Base-by-base conservation (phyloP, 1,140 invertebrate species). In the Drosophila triauraria region DNA sequence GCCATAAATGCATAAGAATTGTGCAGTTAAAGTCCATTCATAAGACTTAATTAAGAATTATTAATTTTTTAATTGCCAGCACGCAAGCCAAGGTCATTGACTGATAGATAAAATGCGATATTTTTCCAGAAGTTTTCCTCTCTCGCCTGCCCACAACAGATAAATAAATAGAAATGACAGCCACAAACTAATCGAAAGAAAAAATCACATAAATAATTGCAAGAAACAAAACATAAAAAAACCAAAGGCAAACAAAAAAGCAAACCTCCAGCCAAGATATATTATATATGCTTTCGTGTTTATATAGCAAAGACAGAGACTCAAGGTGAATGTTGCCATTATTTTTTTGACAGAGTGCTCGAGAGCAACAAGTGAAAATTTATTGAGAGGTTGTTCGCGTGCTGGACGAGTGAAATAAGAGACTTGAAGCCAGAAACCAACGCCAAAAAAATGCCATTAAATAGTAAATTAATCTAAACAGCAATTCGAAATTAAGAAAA, bases 271-370 rank as follows among this genome's bases (percentile, higher is more conserved):
- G 69, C 54, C 46, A 72, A 72, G 67, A 72, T 51, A 72, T 60
- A 74, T 72, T 61, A 67, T 58, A 72, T 58, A 48, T 63, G 57
- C 61, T 60, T 70, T 72, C 70, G 70, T 74, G 70, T 74, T 74
- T 74, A 74, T 74, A 74, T 74, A 72, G 70, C 70, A 72, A 74
- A 65, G 64, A 77, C 72, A 67, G 25, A 46, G 40, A 54, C 76
- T 84, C 81, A 83, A 83, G 81, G 81, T 84, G 82, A 84, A 84
- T 80, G 61, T 67, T 84, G 81, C 81, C 81, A 84, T 83, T 83
- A 80, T 76, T 68, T 70, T 79, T 68, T 83, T 82, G 67, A 72
- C 65, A 72, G 69, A 59, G 53, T 40, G 68, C 53, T 72, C 65
- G 64, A 78, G 56, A 67, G 75, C 65, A 76, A 71, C 81, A 83